Conservation (phyloP, 1,140 invertebrate genomes). For the Psix sp. region DNA sequence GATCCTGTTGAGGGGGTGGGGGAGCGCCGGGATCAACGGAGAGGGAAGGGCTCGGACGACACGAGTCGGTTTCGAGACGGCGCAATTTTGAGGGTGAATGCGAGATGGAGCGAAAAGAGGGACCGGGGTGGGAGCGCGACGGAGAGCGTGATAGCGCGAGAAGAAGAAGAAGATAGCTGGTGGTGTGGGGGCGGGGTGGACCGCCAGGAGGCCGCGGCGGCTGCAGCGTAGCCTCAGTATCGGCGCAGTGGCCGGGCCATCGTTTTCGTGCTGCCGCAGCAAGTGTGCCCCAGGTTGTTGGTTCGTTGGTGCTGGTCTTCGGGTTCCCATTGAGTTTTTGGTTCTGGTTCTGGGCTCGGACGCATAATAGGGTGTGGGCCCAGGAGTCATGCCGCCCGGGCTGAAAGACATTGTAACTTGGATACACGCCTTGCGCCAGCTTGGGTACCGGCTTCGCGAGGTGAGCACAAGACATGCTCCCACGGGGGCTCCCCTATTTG, state of each 20-base stretch:
- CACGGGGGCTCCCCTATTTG: too few relatives aligned
- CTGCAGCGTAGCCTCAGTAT: constrained; percentile 76
- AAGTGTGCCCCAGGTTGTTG: constrained; percentile 24
- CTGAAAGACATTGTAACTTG: constrained; percentile 66
- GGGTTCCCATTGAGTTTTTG: too few relatives aligned
- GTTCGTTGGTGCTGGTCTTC: too few relatives aligned
- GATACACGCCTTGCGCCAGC: constrained; percentile 16
- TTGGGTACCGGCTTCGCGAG: constrained; percentile 59
- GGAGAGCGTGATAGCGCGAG: constrained; percentile 37
- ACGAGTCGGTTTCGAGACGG: constrained; percentile 53
- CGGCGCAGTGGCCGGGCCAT: constrained; percentile 77
- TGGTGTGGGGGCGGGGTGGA: constrained; percentile 52
- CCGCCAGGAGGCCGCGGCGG: constrained; percentile 75
- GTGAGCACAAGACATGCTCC: too few relatives aligned
- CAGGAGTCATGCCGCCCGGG: constrained; percentile 75
- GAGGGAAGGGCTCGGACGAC: constrained; percentile 43
- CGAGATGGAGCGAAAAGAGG: constrained; percentile 48
- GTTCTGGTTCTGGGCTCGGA: not conserved
- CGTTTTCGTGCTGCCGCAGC: constrained; percentile 70
- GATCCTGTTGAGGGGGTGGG: not conserved
- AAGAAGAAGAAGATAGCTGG: constrained; percentile 35
- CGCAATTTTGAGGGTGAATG: constrained; percentile 56
- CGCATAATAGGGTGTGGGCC: constrained; percentile 16
- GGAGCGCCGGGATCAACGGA: constrained; percentile 10
- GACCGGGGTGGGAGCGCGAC: constrained; percentile 17